These are phyloP conservation scores for Rhyacophila brunnea DNA, from an alignment of 1,140 invertebrate species.

Conservation along the genomic window DNA sequence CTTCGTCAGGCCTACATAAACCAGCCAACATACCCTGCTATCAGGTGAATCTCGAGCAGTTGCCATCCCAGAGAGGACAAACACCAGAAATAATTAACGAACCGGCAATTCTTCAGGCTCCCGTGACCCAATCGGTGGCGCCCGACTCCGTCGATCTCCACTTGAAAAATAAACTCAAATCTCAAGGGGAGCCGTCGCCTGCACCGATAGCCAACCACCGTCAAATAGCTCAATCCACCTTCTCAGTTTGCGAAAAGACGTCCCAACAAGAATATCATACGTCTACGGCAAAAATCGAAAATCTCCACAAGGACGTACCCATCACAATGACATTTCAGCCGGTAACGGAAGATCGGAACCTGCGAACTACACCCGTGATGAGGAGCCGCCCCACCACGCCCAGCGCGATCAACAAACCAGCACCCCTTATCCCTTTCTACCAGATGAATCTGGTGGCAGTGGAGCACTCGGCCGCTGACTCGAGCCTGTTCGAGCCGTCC, in stretches of 20 bases:
- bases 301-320: slow-evolving; percentile 43
- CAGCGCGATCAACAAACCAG: slow-evolving; percentile 64
- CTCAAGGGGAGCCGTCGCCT: not conserved
- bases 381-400: slow-evolving; percentile 58
- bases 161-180: slow-evolving; percentile 34
- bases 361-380: slow-evolving; percentile 44
- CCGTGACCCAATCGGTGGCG: slow-evolving; percentile 41
- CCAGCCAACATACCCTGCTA: slow-evolving; percentile 60
- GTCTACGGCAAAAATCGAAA: slow-evolving; percentile 21
- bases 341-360: slow-evolving; percentile 53
- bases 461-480: slow-evolving; percentile 55
- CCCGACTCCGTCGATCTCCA: slow-evolving; percentile 37
- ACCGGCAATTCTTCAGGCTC: slow-evolving; percentile 41
- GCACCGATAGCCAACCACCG: slow-evolving; percentile 3
- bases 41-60: slow-evolving; percentile 59
- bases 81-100: slow-evolving; percentile 49
- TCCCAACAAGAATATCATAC: slow-evolving; percentile 1
- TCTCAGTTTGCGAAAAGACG: slow-evolving; percentile 4
- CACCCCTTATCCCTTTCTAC: slow-evolving; percentile 64
- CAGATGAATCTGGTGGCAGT: slow-evolving; percentile 64
- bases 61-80: slow-evolving; percentile 54
- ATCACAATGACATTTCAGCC: slow-evolving; percentile 59
- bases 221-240: slow-evolving; percentile 19
- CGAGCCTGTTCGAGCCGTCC: slow-evolving; percentile 56
- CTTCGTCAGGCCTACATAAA: slow-evolving; percentile 56